Conservation (phyloP, 2,113 vertebrate species). For the Nymphicus hollandicus region DNA sequence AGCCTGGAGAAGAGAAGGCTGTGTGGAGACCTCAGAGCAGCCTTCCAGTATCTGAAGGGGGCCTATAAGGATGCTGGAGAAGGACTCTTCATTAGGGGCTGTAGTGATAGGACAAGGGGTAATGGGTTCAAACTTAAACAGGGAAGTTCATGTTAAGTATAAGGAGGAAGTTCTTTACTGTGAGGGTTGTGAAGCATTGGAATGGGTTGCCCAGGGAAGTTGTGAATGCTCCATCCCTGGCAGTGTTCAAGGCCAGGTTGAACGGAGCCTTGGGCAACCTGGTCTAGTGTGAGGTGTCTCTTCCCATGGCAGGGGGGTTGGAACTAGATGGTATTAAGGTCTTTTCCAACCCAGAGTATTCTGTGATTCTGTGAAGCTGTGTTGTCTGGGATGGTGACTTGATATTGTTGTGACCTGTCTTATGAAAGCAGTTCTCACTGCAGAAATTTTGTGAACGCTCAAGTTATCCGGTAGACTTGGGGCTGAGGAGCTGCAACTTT, state of each 20-base stretch:
- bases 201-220: neutral
- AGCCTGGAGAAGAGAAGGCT: neutral
- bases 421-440: neutral
- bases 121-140: neutral
- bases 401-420: neutral
- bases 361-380: neutral
- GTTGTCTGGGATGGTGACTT: neutral
- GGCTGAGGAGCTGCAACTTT: neutral
- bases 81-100: neutral
- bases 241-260: neutral
- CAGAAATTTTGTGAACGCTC: neutral
- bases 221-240: neutral
- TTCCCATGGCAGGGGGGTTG: neutral
- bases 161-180: neutral
- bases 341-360: neutral
- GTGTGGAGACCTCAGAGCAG: neutral
- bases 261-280: neutral
- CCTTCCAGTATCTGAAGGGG: neutral
- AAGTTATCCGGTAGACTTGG: neutral
- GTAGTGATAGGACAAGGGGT: neutral
- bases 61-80: neutral
- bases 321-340: neutral
- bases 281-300: neutral
- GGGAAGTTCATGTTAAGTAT: neutral
- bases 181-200: neutral